Evolutionary conservation across 1,140 invertebrate genomes (phyloP), one percentile per base, ranked within the genome.

Genomic region (Drosophila sp.): DNA sequence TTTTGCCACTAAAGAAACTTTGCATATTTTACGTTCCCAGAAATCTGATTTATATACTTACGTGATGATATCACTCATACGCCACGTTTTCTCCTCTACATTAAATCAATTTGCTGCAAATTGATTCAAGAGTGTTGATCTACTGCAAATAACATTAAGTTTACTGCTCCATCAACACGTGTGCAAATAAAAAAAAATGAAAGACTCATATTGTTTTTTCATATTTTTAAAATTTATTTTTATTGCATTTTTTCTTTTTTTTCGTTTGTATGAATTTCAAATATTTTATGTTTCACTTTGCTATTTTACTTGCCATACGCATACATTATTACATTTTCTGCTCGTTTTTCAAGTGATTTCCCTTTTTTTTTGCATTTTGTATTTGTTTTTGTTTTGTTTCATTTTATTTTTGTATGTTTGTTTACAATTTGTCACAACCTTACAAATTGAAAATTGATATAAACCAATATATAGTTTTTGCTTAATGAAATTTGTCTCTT

Each of bases 391-490:
- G 71, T 36, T 61, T 58, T 78, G 67, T 29, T 65, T 79, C 41
- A 32, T 75, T 67, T 82, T 79, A 32, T 73, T 63, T 79, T 64
- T 80, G 34, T 80, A 54, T 80, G 73, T 78, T 89, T 90, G 78
- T 90, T 91, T 89, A 89, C 86, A 90, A 91, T 89, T 91, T 91
- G 86, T 91, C 90, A 91, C 90, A 91, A 91, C 90, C 90, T 91
- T 91, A 91, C 90, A 91, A 91, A 90, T 90, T 91, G 90, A 89
- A 91, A 91, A 91, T 90, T 82, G 80, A 90, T 86, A 84, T 80
- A 82, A 86, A 79, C 76, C 81, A 90, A 90, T 80, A 90, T 58
- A 76, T 77, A 78, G 69, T 78, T 78, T 76, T 54, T 64, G 74
- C 70, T 72, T 79, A 69, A 76, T 77, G 50, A 78, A 82, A 74